Evolutionary conservation across 2,888 invertebrate genomes (phyloP), one percentile per base, ranked within the genome.

Genomic region (Pseudolycoriella hygida): DNA sequence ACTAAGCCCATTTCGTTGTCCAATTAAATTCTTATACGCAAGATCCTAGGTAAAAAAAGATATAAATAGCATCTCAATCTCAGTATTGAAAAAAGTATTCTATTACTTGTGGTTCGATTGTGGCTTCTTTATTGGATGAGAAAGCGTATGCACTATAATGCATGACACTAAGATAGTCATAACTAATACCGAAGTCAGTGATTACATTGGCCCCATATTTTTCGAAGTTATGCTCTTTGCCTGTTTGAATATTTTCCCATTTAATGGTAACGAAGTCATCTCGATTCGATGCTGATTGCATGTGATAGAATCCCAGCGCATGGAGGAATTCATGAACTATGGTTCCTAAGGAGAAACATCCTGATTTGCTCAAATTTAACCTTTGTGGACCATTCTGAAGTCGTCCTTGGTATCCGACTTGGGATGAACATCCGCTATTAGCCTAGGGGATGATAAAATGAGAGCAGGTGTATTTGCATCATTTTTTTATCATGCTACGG

Each of bases 161-260:
- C 81, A 86, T 77, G 1, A 86, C 78, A 51, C 84, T 84, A 51
- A 73, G 72, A 58, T 79, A 85, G 59, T 86, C 85, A 54, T 85
- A 86, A 0, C 69, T 63, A 17, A 81, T 70, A 1, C 76, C 79
- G 55, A 70, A 83, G 37, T 73, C 74, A 43, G 73, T 67, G 0
- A 76, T 70, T 14, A 61, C 64, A 2, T 64, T 60, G 3, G 64
- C 57, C 18, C 70, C 66, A 0, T 76, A 71, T 57, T 81, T 84
- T 46, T 71, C 70, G 58, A 85, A 86, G 62, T 85, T 85, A 43
- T 63, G 62, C 53, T 74, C 69, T 6, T 71, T 68, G 1, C 77
- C 81, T 69, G 58, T 46, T 56, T 58, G 12, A 14, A 64, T 60
- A 45, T 64, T 61, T 25, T 61, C 61, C 45, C 49, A 49, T 3